Evolutionary conservation across 2,797 vertebrate genomes (phyloP).

Genomic region (Pipistrellus nathusii): DNA sequence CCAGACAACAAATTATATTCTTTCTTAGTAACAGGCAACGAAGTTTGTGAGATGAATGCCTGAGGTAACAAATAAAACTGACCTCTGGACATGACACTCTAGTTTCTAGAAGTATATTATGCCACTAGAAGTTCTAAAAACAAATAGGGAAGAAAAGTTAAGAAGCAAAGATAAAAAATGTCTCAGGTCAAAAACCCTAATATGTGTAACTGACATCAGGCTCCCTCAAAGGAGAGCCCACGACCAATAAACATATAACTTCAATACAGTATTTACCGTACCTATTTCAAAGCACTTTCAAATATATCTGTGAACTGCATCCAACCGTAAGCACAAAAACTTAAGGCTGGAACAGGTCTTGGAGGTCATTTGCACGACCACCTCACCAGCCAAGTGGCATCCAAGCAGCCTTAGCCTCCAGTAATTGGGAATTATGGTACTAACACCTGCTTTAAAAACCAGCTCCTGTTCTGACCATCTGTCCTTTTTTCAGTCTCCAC

Average conservation of each 20-base stretch:
- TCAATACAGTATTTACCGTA: slow-evolving; percentile 49
- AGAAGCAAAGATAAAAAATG: slow-evolving; percentile 53
- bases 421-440: not conserved
- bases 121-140: slow-evolving; percentile 5
- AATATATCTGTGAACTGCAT: slow-evolving; percentile 46
- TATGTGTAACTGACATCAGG: slow-evolving; percentile 5
- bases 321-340: slow-evolving; percentile 55
- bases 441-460: slow-evolving; percentile 38
- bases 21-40: slow-evolving; percentile 51
- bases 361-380: slow-evolving; percentile 41
- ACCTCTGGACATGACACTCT: not conserved
- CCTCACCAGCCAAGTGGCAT: not conserved
- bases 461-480: not conserved
- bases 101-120: not conserved
- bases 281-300: slow-evolving; percentile 48
- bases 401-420: slow-evolving; percentile 21
- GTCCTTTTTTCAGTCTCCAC: slow-evolving; percentile 15
- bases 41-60: not conserved
- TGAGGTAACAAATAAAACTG: slow-evolving; percentile 28
- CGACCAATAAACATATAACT: slow-evolving; percentile 48
- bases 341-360: slow-evolving; percentile 8
- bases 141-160: slow-evolving; percentile 22
- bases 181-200: not conserved
- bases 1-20: slow-evolving; percentile 33
- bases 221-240: slow-evolving; percentile 9